phyloP scores from a whole-genome alignment of 1,140 invertebrate genomes.

The Kradibia gibbosae region DNA sequence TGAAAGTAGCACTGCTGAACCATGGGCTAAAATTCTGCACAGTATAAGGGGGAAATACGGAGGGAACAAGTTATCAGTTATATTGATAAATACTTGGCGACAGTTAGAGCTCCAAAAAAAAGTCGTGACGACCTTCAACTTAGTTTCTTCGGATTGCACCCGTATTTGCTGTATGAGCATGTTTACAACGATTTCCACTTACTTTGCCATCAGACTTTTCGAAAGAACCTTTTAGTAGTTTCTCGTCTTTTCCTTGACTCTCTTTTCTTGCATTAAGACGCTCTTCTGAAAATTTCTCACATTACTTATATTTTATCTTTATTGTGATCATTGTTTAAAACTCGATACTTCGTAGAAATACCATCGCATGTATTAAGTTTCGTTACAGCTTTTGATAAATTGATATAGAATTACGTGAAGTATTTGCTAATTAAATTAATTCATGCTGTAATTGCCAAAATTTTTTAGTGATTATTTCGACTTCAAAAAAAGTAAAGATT shows the following conservation, averaged over 20 bases:
- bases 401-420: not conserved
- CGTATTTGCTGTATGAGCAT: conserved; percentile 19
- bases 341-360: conserved; percentile 8
- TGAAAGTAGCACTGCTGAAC: no score
- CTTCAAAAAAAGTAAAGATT: no score
- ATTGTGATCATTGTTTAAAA: not conserved
- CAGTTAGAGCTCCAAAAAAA: not conserved
- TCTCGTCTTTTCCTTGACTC: conserved; percentile 11
- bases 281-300: conserved; percentile 30
- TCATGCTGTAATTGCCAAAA: no score
- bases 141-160: conserved; percentile 25
- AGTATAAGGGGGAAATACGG: no score
- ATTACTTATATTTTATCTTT: conserved; percentile 23
- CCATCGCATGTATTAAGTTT: conserved; percentile 7
- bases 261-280: not conserved
- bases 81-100: not conserved
- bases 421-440: no score
- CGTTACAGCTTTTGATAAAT: not conserved
- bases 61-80: not conserved
- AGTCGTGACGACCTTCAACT: conserved; percentile 19
- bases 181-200: conserved; percentile 51
- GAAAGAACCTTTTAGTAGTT: conserved; percentile 40
- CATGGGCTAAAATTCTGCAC: no score
- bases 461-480: no score
- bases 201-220: conserved; percentile 43